Evolutionary conservation across 2,888 invertebrate genomes (phyloP), one percentile per base, ranked within the genome.

Genomic region (Opisthograptis luteolata): DNA sequence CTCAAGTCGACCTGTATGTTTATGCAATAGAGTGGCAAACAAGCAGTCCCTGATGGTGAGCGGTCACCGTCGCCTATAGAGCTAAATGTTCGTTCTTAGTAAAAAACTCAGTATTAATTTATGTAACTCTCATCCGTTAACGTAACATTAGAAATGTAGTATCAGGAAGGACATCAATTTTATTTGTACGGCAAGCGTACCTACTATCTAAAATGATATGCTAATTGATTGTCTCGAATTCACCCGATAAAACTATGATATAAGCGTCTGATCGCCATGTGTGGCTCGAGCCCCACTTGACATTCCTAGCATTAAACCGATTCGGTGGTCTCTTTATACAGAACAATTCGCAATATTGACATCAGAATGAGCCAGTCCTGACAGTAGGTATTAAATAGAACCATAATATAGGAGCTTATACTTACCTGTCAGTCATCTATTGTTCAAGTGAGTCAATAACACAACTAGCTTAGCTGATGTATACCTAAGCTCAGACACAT

Each of bases 361-460:
- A 56, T 43, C 15, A 58, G 53, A 66, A 66, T 70, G 55, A 62
- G 20, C 19, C 32, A 17, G n/a, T 41, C 15, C 35, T 46, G 42
- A 49, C 60, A 52, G 35, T n/a, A 35, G 7, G 28, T 20, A 43
- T 44, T 27, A 42, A 36, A 37, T 31, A 13, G 25, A 32, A 17
- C 37, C 37, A 20, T 20, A n/a, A n/a, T n/a, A n/a, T n/a, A n/a
- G n/a, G n/a, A n/a, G n/a, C n/a, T n/a, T n/a, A n/a, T n/a, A n/a
- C n/a, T n/a, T n/a, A n/a, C n/a, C n/a, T n/a, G n/a, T n/a, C n/a
- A n/a, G n/a, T n/a, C n/a, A n/a, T n/a, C n/a, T n/a, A n/a, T n/a
- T n/a, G n/a, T n/a, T n/a, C n/a, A n/a, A n/a, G n/a, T n/a, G n/a
- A n/a, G n/a, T n/a, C n/a, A n/a, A n/a, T n/a, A n/a, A n/a, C n/a